These are phyloP conservation scores for Tympanoctomys barrerae DNA, from an alignment of 2,797 vertebrate genomes.

Conservation along the genomic window DNA sequence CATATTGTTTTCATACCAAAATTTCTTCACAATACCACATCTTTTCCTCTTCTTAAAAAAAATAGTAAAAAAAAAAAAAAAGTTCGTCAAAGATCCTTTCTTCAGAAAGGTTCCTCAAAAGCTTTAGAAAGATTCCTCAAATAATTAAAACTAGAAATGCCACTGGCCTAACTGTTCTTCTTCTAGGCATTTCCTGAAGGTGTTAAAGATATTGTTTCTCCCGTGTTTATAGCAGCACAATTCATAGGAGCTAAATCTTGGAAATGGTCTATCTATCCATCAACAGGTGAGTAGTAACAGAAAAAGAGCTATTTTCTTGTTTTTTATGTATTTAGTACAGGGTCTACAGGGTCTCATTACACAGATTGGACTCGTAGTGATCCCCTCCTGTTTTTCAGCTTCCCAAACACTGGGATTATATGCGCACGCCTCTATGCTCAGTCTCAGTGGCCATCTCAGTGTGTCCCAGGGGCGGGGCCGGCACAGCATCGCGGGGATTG, in stretches of 20 bases:
- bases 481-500: no score
- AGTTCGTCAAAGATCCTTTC: background rate
- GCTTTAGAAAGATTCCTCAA: background rate
- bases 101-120: background rate
- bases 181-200: background rate
- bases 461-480: no score
- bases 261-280: background rate
- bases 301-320: background rate
- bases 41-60: background rate
- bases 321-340: no score
- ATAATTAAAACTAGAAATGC: background rate
- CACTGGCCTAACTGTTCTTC: background rate
- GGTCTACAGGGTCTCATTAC: no score
- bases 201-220: background rate
- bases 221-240: background rate
- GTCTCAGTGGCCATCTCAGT: no score
- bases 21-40: background rate
- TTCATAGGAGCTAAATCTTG: background rate
- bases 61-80: slow-evolving; percentile 35
- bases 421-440: no score
- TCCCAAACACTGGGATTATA: no score
- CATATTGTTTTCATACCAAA: background rate
- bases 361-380: no score
- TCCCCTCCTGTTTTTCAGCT: no score
- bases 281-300: background rate